Percentiles rank a stretch among this genome's conserved stretches.
phyloP scores from a whole-genome alignment of 2,797 vertebrate genomes.

The Sardinella longiceps region DNA sequence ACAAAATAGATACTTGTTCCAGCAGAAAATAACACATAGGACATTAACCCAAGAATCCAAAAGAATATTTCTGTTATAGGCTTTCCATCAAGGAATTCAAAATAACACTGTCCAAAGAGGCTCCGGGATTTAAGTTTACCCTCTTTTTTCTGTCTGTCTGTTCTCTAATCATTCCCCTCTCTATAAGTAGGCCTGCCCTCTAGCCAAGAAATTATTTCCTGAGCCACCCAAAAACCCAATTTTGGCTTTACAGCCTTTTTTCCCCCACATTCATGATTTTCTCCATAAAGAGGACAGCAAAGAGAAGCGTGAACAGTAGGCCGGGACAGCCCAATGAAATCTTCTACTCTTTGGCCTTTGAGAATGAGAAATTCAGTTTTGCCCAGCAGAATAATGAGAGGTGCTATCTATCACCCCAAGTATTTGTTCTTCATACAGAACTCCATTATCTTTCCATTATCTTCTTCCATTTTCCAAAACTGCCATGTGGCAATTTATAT shows the following conservation, averaged over 20 bases:
- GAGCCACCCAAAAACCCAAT: conserved; percentile 63
- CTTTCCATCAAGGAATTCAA: no score
- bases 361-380: not conserved
- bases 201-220: conserved; percentile 62
- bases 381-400: not conserved
- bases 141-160: not conserved
- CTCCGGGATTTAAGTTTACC: not conserved
- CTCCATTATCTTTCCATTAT: no score
- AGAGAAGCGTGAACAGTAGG: conserved; percentile 38
- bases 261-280: conserved; percentile 43
- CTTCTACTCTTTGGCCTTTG: not conserved
- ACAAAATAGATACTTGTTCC: not conserved
- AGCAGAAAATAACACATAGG: not conserved
- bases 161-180: conserved; percentile 33
- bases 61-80: not conserved
- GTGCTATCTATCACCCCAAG: not conserved
- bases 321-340: not conserved
- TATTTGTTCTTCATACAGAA: no score
- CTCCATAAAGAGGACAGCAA: not conserved
- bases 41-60: not conserved
- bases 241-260: conserved; percentile 48
- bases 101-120: no score
- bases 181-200: not conserved
- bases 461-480: no score
- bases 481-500: no score